Evolutionary conservation across 2,797 vertebrate genomes (phyloP).

Genomic region (Selene dorsalis): DNA sequence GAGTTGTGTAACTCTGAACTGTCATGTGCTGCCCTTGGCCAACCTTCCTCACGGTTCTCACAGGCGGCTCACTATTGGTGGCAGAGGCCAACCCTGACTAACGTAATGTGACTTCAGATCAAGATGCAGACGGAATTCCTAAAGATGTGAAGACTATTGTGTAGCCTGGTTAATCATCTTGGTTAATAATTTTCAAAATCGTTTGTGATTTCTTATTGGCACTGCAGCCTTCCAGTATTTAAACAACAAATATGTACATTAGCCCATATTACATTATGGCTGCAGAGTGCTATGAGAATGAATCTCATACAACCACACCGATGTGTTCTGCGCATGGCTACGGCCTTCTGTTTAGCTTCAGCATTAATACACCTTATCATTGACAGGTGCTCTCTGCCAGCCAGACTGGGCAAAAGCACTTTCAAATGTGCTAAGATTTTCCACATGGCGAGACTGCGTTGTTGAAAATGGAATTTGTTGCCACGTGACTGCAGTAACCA

Average conservation of each 20-base stretch:
- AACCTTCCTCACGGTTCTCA: constrained; percentile 67
- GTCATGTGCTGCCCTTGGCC: constrained; percentile 65
- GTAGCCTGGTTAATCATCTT: background rate
- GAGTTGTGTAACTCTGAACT: constrained; percentile 53
- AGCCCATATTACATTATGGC: background rate
- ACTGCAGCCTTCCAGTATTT: background rate
- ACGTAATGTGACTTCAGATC: constrained; percentile 39
- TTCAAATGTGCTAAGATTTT: constrained; percentile 29
- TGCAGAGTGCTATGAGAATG: background rate
- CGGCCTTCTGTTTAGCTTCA: constrained; percentile 2
- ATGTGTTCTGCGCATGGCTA: background rate
- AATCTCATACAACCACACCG: constrained; percentile 9
- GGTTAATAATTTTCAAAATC: constrained; percentile 7
- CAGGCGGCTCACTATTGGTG: constrained; percentile 35
- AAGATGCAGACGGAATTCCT: constrained; percentile 25
- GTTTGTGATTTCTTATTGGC: background rate
- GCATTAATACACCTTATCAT: constrained; percentile 5
- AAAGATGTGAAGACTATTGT: background rate
- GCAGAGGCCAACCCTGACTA: constrained; percentile 27
- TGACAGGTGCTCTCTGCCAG: constrained; percentile 13
- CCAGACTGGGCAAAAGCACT: background rate
- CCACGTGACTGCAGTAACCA: constrained; percentile 5
- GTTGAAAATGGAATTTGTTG: constrained; percentile 9
- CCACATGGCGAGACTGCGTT: constrained; percentile 1
- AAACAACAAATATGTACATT: constrained; percentile 13